A percentile compares a stretch with the other conserved stretches of the same genome.
These are phyloP conservation scores for Allophyes oxyacanthae DNA, from an alignment of 2,888 invertebrate species.

Conservation along the genomic window DNA sequence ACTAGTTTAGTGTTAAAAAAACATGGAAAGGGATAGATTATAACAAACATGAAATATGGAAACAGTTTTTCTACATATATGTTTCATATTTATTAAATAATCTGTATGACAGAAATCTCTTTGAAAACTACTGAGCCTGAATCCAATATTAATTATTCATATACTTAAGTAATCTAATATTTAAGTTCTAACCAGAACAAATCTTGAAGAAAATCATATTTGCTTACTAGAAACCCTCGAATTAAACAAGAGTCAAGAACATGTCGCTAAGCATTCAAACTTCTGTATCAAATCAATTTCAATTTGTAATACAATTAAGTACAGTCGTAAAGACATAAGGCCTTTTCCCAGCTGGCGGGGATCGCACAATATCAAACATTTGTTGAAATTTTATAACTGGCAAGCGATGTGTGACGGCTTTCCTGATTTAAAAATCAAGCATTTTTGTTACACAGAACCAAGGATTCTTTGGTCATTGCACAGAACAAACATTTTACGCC, in stretches of 20 bases:
- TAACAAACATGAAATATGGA: too few relatives aligned
- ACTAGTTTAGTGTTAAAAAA: too few relatives aligned
- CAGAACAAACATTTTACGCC: too few relatives aligned
- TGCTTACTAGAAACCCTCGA: slow-evolving; percentile 1
- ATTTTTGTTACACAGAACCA: too few relatives aligned
- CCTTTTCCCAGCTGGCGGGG: not conserved
- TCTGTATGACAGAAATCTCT: too few relatives aligned
- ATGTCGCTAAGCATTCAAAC: slow-evolving; percentile 21
- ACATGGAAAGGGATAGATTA: too few relatives aligned
- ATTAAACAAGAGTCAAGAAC: slow-evolving; percentile 19
- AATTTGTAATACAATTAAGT: slow-evolving; percentile 19
- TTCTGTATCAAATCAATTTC: slow-evolving; percentile 34
- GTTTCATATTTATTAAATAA: too few relatives aligned
- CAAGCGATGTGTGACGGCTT: too few relatives aligned
- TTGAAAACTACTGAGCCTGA: slow-evolving; percentile 1
- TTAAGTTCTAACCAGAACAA: slow-evolving; percentile 18
- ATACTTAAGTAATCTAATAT: slow-evolving; percentile 37
- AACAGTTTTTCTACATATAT: too few relatives aligned
- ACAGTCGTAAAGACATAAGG: slow-evolving; percentile 1
- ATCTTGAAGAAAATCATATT: slow-evolving; percentile 34
- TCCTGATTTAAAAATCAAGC: too few relatives aligned
- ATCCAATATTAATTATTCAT: slow-evolving; percentile 18
- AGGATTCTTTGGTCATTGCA: too few relatives aligned
- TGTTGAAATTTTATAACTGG: too few relatives aligned
- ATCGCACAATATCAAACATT: not conserved